Base-by-base conservation (phyloP, 2,888 invertebrate species). In the Apotomis capreana region DNA sequence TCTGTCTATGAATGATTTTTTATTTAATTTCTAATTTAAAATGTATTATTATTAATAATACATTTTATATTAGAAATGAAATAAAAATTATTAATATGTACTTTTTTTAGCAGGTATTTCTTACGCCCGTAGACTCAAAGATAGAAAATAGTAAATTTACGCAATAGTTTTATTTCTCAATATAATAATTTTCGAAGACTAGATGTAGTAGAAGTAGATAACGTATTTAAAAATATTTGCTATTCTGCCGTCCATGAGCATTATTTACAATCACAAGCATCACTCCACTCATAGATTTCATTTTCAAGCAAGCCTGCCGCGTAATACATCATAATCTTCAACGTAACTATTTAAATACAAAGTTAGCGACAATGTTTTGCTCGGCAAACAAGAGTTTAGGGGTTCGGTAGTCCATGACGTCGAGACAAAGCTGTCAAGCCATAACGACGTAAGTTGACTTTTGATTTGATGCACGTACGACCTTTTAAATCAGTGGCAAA, bases 311-410 rank as follows among this genome's bases (percentile, higher is more conserved):
- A 46, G 62, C 69, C 44, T 55, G 60, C 46, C 59, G 57, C 46
- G 65, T 63, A 36, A 61, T 51, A 64, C 67, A 60, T 59, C 61
- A 68, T 71, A 70, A 58, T 67, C 54, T 54, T 54, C 44, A 70
- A 57, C 55, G 60, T 44, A 46, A 54, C 61, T 68, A 67, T 71
- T 71, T 65, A 62, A 73, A 71, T 58, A 58, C 61, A 62, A 71
- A 71, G 67, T 67, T 84, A 84, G 84, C 83, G 88, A 88, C 89
- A 91, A 88, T 89, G 87, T 90, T 90, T 65, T 89, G 89, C 84
- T 83, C 81, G 76, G 84, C 86, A 87, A 91, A 89, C 89, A 83
- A 75, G 78, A 79, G 79, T 78, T 75, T 69, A 73, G 74, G 69
- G 72, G 67, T 46, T 15, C 60, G 60, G 87, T 90, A 89, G 89